Base-by-base conservation (phyloP, 2,888 invertebrate genomes). In the Drosophila anceps region DNA sequence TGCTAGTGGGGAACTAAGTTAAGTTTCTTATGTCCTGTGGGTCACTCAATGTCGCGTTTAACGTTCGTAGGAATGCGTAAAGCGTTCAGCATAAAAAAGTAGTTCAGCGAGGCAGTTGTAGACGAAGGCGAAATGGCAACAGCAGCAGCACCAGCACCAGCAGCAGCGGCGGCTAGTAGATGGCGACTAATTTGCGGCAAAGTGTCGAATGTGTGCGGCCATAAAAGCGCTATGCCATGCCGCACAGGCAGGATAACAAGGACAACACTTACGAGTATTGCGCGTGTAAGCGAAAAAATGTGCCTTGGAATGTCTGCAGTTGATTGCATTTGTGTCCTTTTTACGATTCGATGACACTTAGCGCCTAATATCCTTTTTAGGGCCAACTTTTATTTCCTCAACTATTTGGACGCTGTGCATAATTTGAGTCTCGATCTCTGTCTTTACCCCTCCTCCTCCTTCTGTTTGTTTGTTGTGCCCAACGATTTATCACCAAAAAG, bases 291-390 rank as follows among this genome's bases (percentile, higher is more conserved):
- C 87, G 81, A 87, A 87, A 87, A 81, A 81, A 70, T 55, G 55
- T 55, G 55, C 44, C 39, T 37, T 18, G 50, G 58, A 67, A 83
- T 80, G 82, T 90, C 87, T 87, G 87, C 87, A 88, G 76, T 90
- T 87, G 82, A 87, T 87, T 85, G 88, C 86, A 85, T 83, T 83
- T 70, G 79, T 48, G 67, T 46, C 64, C 73, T 69, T 79, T 87
- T 87, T 89, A 87, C 83, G 86, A 85, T 87, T 89, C 81, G 80
- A 86, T 79, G 88, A 81, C 81, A 88, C 83, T 84, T 82, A 75
- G 79, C 44, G 71, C 71, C 85, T 87, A 89, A 87, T 87, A 88
- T 86, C 83, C 88, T 78, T 89, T 88, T 89, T 84, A 82, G 84
- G 73, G 73, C 82, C 84, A 54, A 61, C 8, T 82, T 87, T 87